phyloP scores from a whole-genome alignment of 2,797 vertebrate genomes.

The Smutsia temminckii region DNA sequence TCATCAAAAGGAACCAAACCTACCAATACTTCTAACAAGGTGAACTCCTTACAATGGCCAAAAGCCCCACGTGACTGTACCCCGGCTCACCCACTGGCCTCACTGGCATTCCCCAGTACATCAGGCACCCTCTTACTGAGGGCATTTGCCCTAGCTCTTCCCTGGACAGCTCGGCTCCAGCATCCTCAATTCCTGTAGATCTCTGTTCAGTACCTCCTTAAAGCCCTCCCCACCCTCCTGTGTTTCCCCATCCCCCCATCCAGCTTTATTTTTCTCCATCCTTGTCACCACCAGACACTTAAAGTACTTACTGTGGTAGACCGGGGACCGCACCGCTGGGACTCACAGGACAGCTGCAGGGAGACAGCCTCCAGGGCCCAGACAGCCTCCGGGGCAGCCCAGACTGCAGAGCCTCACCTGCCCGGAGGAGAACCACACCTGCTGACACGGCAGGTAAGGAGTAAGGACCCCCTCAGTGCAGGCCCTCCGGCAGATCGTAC shows the following conservation, averaged over 20 bases:
- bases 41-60: neutral
- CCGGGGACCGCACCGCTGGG: neutral
- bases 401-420: neutral
- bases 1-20: neutral
- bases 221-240: neutral
- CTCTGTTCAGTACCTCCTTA: neutral
- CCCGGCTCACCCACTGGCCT: fast-evolving
- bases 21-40: neutral
- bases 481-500: neutral
- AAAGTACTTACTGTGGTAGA: neutral
- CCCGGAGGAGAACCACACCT: neutral
- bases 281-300: neutral
- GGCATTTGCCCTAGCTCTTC: neutral
- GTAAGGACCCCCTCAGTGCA: neutral
- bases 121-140: neutral
- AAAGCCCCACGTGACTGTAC: neutral
- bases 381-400: neutral
- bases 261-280: neutral
- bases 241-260: too few species aligned
- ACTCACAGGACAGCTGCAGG: too few species aligned
- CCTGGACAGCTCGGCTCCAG: neutral
- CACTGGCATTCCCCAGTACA: neutral
- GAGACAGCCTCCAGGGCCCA: neutral
- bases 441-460: neutral
- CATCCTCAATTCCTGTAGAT: neutral